Evolutionary conservation across 35 echinoderm and acorn worm genomes (phyloP), one percentile per base, ranked within the genome.

Genomic region (Ptychodera flava): DNA sequence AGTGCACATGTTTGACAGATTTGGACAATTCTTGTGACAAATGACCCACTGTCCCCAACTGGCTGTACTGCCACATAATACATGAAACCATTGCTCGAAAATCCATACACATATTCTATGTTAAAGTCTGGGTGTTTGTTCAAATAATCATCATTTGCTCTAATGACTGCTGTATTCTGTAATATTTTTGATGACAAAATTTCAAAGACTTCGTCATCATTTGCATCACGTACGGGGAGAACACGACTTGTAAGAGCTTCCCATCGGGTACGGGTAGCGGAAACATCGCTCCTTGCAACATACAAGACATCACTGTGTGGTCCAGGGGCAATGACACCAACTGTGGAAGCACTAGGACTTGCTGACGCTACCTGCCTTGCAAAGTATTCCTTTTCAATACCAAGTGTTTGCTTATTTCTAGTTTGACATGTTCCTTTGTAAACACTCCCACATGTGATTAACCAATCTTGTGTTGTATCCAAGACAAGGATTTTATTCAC

Each of bases 21-120:
- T 33, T 86, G 85, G 36, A 88, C 88, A 14, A 97, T 78, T 83
- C 93, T 97, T 38, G 94, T 97, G 85, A 34, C 36, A 31, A 82
- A 1, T 87, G 64, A 12, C 30, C 37, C 0, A 37, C 28, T 34
- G 31, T 75, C 34, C 16, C 82, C 79, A 37, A 33, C 22, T 6
- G 88, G 94, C 78, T 97, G 94, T 15, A 90, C 84, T 16, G 85
- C 94, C 31, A 97, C 80, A 86, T 93, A 97, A 75, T 97, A 97
- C 77, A 85, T 97, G 64, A 97, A 97, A 32, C 83, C 83, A 36
- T 82, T 82, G 28, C 81, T 78, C 16, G 94, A 84, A 86, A 97
- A 97, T 15, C 94, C 94, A 80, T 93, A 88, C 0, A 93, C 52
- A 33, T 97, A 97, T 16, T 89, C 84, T 78, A 97, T 97, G 31